Conservation (phyloP, 2,113 vertebrate species). For the Telmatochromis brachygnathus region DNA sequence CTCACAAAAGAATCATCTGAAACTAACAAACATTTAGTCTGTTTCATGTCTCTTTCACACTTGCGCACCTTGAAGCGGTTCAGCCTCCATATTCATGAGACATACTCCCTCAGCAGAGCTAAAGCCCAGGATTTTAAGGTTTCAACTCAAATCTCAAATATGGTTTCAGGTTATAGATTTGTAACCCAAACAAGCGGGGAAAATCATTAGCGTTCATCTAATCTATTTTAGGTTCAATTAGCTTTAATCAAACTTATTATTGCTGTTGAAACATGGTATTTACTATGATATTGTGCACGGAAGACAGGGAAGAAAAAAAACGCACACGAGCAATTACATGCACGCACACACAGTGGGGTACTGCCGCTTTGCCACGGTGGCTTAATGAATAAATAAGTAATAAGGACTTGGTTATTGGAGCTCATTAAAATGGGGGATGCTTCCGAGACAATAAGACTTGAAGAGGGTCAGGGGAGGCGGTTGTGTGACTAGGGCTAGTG, state of each 20-base stretch:
- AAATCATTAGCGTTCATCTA: not conserved
- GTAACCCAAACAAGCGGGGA: not conserved
- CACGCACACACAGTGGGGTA: slow-evolving; percentile 37
- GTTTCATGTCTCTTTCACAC: slow-evolving; percentile 44
- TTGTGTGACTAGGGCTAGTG: not conserved
- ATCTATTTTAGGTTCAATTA: slow-evolving; percentile 12
- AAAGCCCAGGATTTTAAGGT: slow-evolving; percentile 35
- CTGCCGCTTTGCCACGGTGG: slow-evolving; percentile 31
- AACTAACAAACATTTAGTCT: slow-evolving; percentile 40
- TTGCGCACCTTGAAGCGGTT: slow-evolving; percentile 64
- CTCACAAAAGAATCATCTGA: slow-evolving; percentile 40
- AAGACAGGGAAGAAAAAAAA: not conserved
- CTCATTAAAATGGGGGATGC: slow-evolving; percentile 73
- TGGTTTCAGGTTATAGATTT: slow-evolving; percentile 48
- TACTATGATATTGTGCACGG: not conserved
- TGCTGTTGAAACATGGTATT: slow-evolving; percentile 7
- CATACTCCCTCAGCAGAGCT: slow-evolving; percentile 44
- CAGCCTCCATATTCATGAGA: slow-evolving; percentile 70
- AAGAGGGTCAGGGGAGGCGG: slow-evolving; percentile 42
- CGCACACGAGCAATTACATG: slow-evolving; percentile 32
- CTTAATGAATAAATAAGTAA: slow-evolving; percentile 72
- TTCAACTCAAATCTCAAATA: slow-evolving; percentile 46
- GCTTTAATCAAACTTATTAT: slow-evolving; percentile 2
- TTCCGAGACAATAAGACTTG: slow-evolving; percentile 55
- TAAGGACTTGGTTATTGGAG: slow-evolving; percentile 62